Percentiles rank a stretch among this genome's conserved stretches.
phyloP scores from a whole-genome alignment of 2,113 vertebrate species.

The Scortum barcoo region DNA sequence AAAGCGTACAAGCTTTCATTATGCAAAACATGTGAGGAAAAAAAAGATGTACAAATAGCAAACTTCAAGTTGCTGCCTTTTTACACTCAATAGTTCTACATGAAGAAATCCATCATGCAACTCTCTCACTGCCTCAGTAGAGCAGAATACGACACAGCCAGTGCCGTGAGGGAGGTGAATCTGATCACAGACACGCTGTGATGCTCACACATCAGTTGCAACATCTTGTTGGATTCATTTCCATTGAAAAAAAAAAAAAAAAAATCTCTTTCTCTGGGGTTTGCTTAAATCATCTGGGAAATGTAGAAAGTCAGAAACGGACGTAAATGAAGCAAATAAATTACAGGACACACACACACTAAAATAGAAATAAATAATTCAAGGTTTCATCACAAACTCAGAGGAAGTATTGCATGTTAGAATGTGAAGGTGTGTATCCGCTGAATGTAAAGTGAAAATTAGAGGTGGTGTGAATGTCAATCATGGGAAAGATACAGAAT shows the following conservation, averaged over 20 bases:
- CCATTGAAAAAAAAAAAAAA: neutral
- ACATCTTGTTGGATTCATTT: conserved; percentile 1
- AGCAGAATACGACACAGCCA: neutral
- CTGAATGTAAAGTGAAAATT: neutral
- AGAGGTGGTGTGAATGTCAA: neutral
- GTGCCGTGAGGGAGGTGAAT: conserved; percentile 1
- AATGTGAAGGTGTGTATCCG: neutral
- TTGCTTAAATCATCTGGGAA: neutral
- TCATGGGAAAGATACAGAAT: no score
- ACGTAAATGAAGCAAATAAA: neutral
- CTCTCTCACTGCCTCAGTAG: conserved; percentile 8
- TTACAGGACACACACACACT: neutral
- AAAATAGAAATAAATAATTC: neutral
- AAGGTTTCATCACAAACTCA: neutral
- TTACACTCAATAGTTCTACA: neutral
- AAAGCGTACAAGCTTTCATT: neutral
- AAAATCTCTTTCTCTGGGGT: neutral
- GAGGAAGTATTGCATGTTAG: neutral
- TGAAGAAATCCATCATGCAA: conserved; percentile 4
- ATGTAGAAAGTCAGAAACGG: neutral
- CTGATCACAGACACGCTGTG: conserved; percentile 7
- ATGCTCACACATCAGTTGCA: neutral
- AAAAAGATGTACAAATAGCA: neutral
- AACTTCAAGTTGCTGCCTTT: neutral
- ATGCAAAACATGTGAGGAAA: neutral